These are phyloP conservation scores for Margaritifera margaritifera DNA, from an alignment of 2,888 invertebrate species.

Conservation along the genomic window DNA sequence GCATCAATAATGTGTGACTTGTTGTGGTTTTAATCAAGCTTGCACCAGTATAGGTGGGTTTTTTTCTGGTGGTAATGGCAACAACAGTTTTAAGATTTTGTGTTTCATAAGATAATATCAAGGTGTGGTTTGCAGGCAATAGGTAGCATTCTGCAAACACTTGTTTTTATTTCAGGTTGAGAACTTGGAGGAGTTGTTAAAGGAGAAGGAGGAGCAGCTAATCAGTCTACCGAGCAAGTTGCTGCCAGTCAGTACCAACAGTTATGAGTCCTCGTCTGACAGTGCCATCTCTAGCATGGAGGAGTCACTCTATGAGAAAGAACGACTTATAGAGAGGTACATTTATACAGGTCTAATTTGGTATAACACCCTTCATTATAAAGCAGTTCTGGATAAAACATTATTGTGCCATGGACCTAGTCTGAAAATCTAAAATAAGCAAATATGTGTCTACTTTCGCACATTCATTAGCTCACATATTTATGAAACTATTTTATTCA, in stretches of 20 bases:
- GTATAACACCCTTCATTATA: conserved; percentile 1
- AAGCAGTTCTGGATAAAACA: not conserved
- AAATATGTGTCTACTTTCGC: no score
- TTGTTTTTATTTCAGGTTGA: conserved; percentile 83
- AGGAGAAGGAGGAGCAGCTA: conserved; percentile 98
- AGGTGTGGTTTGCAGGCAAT: not conserved
- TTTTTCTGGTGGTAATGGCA: no score
- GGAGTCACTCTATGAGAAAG: conserved; percentile 96
- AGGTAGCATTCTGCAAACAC: conserved; percentile 1
- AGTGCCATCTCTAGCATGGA: conserved; percentile 93
- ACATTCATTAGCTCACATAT: no score
- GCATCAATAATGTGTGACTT: no score
- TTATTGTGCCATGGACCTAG: no score
- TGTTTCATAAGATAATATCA: no score
- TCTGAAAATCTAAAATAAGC: no score
- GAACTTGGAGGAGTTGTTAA: conserved; percentile 95
- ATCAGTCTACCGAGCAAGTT: conserved; percentile 79
- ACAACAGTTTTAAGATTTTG: no score
- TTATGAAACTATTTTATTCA: no score
- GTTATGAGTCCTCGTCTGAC: conserved; percentile 94
- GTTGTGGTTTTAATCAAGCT: no score
- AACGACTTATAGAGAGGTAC: conserved; percentile 91
- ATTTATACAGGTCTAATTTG: not conserved
- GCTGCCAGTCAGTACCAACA: conserved; percentile 79
- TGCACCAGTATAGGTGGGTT: no score